Conservation (phyloP, 2,797 vertebrate species). For the Siniperca undulata region DNA sequence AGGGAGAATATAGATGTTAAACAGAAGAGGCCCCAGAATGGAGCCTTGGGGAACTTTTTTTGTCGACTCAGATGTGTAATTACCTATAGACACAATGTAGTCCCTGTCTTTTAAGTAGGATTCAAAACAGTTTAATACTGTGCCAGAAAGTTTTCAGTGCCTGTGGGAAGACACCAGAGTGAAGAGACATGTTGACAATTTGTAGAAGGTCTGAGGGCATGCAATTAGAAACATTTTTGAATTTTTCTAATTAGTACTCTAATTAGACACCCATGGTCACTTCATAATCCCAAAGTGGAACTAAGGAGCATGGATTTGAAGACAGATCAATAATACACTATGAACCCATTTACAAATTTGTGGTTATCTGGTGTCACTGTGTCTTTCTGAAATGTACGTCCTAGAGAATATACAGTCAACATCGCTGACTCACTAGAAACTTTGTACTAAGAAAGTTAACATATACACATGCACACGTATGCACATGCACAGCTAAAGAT, state of each 20-base stretch:
- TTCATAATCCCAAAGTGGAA: not conserved
- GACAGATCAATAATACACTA: not conserved
- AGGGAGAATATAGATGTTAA: too few species aligned
- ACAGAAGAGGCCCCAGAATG: too few species aligned
- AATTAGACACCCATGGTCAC: not conserved
- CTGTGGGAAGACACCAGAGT: too few species aligned
- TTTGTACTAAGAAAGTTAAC: not conserved
- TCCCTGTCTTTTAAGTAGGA: too few species aligned
- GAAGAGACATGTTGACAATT: too few species aligned
- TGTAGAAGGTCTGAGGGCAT: too few species aligned
- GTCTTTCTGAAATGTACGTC: not conserved
- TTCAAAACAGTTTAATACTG: too few species aligned
- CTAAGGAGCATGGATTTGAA: not conserved
- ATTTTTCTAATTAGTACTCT: not conserved
- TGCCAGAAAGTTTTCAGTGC: too few species aligned
- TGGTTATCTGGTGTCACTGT: not conserved
- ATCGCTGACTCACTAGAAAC: not conserved
- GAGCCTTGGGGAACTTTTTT: too few species aligned
- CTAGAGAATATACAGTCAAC: not conserved
- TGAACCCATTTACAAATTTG: not conserved
- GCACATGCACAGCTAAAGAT: conserved; percentile 3
- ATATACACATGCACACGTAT: not conserved
- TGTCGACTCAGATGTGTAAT: too few species aligned
- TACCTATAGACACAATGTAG: too few species aligned
- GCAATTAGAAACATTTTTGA: too few species aligned